Conservation (phyloP, 2,888 invertebrate species). For the Lasioglossum marginatum region DNA sequence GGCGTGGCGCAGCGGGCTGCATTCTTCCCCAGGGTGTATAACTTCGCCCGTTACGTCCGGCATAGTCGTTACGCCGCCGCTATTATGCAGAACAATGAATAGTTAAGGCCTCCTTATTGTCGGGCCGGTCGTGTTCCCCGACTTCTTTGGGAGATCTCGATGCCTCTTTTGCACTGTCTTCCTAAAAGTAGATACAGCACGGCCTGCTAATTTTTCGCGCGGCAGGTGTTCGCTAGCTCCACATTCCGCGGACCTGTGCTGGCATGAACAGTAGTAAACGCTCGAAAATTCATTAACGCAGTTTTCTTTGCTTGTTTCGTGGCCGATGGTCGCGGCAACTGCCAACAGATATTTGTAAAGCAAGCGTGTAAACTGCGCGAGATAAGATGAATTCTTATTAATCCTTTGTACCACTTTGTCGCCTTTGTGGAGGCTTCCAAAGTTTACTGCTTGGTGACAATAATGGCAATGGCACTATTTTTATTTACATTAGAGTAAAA, state of each 20-base stretch:
- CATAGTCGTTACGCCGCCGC: slow-evolving; percentile 47
- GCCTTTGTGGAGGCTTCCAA: neutral
- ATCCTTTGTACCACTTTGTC: neutral
- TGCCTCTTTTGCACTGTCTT: neutral
- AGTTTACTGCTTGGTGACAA: neutral
- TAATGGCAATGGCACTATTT: neutral
- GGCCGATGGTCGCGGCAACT: neutral
- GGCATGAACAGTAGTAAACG: neutral
- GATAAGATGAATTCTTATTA: neutral
- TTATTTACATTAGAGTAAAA: neutral
- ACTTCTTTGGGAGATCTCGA: slow-evolving; percentile 19
- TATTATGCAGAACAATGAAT: slow-evolving; percentile 67
- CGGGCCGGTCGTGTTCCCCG: slow-evolving; percentile 1
- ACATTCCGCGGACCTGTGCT: neutral
- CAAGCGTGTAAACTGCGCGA: neutral
- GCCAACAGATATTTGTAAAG: neutral
- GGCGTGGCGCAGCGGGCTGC: slow-evolving; percentile 12
- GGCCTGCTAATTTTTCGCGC: neutral
- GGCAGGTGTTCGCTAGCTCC: neutral
- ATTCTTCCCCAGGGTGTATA: slow-evolving; percentile 39
- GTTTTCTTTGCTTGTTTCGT: neutral
- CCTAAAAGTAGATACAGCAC: neutral
- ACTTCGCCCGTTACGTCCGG: slow-evolving; percentile 31
- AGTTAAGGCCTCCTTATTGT: slow-evolving; percentile 63
- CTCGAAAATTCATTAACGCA: neutral